Evolutionary conservation across 2,888 invertebrate species (phyloP).

Genomic region (Synanthedon vespiformis): DNA sequence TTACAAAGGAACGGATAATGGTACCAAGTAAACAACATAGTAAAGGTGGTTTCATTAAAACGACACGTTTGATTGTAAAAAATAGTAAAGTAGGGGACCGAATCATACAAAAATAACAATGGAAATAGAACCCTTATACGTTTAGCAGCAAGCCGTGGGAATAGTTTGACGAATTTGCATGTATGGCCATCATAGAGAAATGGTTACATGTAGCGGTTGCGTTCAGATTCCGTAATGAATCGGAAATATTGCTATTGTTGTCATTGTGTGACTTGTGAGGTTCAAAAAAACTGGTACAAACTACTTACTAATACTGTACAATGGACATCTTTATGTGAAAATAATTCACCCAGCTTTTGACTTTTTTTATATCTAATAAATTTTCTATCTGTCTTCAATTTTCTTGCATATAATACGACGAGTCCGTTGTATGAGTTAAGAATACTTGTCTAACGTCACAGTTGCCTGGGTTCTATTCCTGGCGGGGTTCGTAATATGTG

Average conservation of each 20-base stretch:
- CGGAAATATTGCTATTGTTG: constrained; percentile 38
- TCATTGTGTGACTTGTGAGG: constrained; percentile 16
- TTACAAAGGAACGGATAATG: constrained; percentile 52
- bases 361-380: too few relatives aligned
- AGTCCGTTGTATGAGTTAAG: too few relatives aligned
- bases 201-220: constrained; percentile 18
- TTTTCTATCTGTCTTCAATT: too few relatives aligned
- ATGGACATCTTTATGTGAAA: too few relatives aligned
- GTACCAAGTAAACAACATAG: constrained; percentile 55
- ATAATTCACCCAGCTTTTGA: too few relatives aligned
- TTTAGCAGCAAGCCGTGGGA: constrained; percentile 4
- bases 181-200: constrained; percentile 8
- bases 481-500: too few relatives aligned
- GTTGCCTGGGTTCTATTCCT: too few relatives aligned
- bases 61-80: constrained; percentile 23
- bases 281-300: too few relatives aligned
- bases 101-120: not conserved
- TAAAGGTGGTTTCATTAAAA: constrained; percentile 49
- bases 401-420: too few relatives aligned
- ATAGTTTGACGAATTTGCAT: constrained; percentile 25
- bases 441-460: too few relatives aligned
- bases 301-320: too few relatives aligned
- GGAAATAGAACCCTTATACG: not conserved
- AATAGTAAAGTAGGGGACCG: not conserved
- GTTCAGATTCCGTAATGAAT: constrained; percentile 35